Evolutionary conservation across 2,888 invertebrate genomes (phyloP).

Genomic region (Polia nebulosa): DNA sequence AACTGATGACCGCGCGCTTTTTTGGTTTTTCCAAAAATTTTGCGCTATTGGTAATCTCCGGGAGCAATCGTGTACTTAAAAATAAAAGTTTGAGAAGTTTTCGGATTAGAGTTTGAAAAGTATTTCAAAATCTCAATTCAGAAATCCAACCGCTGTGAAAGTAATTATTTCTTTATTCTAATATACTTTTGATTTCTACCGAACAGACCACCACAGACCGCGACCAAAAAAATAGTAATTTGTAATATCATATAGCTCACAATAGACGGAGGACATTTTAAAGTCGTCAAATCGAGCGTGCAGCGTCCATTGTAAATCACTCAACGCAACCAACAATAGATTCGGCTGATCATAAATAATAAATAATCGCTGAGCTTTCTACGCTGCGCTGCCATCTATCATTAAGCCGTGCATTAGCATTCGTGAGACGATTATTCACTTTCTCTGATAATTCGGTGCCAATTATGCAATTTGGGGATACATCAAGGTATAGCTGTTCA

Average conservation of each 20-base stretch:
- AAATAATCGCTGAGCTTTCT: conserved; percentile 84
- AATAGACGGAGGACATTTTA: conserved; percentile 58
- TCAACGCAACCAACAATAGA: conserved; percentile 78
- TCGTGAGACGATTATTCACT: conserved; percentile 85
- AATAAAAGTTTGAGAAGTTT: too few species aligned
- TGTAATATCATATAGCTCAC: conserved; percentile 51
- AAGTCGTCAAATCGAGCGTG: conserved; percentile 63
- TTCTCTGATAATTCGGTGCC: conserved; percentile 85
- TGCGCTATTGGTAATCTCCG: too few species aligned
- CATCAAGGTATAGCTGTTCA: conserved; percentile 39
- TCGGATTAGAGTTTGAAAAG: too few species aligned
- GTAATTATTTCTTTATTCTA: conserved; percentile 22
- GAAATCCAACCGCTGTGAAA: not conserved
- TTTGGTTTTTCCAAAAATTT: too few species aligned
- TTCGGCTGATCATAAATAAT: conserved; percentile 82
- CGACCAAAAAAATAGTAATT: conserved; percentile 48
- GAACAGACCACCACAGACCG: conserved; percentile 16
- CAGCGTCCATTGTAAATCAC: conserved; percentile 80
- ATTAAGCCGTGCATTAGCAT: conserved; percentile 81
- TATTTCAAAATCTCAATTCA: too few species aligned
- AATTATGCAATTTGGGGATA: conserved; percentile 83
- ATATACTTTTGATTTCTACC: conserved; percentile 32
- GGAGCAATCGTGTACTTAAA: too few species aligned
- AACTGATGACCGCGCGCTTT: too few species aligned
- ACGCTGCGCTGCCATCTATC: conserved; percentile 81